Evolutionary conservation across 2,113 vertebrate species (phyloP).

Genomic region (Corythoichthys haematopterus): DNA sequence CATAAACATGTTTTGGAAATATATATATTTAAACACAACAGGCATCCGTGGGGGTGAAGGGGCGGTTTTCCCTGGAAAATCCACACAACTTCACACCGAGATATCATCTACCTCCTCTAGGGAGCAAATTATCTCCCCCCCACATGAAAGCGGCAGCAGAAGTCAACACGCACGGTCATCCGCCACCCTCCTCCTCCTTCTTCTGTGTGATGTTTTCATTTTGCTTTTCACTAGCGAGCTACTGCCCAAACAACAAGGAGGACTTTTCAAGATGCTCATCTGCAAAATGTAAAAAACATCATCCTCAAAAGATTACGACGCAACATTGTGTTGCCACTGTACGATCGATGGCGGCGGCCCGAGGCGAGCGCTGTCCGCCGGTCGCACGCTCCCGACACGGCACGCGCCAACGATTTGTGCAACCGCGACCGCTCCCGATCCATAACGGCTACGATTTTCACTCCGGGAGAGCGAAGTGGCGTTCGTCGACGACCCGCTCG

Average conservation of each 20-base stretch:
- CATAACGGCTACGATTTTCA: slow-evolving; percentile 27
- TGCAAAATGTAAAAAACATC: neutral
- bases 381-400: slow-evolving; percentile 31
- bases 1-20: too few species aligned
- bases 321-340: slow-evolving; percentile 12
- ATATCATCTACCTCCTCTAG: slow-evolving; percentile 18
- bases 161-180: neutral
- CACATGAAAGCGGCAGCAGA: neutral
- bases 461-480: neutral
- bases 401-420: slow-evolving; percentile 48
- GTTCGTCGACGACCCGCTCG: neutral
- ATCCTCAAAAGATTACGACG: neutral
- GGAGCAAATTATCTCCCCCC: slow-evolving; percentile 16
- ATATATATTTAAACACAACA: neutral
- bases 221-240: neutral
- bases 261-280: neutral
- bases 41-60: neutral
- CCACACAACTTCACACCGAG: slow-evolving; percentile 6
- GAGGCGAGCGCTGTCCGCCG: slow-evolving; percentile 34
- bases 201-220: too few species aligned
- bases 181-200: neutral
- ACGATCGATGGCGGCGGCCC: slow-evolving; percentile 45
- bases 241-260: neutral
- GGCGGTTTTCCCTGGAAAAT: slow-evolving; percentile 5
- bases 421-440: slow-evolving; percentile 40